phyloP scores from a whole-genome alignment of 2,797 vertebrate genomes.

The Pachyuromys duprasi region DNA sequence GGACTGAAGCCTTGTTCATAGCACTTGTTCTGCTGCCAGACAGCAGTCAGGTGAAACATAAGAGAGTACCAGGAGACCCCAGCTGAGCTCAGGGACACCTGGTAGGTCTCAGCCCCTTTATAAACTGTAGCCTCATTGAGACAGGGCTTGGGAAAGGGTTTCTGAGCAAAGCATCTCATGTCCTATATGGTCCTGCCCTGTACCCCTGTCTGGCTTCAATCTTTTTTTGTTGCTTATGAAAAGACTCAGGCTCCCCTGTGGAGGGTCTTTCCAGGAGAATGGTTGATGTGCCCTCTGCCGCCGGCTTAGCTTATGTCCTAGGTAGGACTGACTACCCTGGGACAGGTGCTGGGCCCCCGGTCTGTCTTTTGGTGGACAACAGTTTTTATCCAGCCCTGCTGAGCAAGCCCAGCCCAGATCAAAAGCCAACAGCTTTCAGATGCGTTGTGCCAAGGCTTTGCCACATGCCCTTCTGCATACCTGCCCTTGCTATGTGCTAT shows the following conservation, averaged over 20 bases:
- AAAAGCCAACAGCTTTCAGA: neutral
- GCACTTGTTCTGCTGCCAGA: neutral
- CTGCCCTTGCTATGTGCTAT: neutral
- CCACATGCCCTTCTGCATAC: neutral
- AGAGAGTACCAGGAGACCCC: neutral
- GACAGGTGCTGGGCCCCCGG: neutral
- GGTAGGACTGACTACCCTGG: neutral
- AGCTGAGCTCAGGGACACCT: neutral
- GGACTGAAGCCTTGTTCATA: neutral
- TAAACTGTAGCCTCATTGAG: neutral
- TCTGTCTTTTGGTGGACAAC: neutral
- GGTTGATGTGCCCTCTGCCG: neutral
- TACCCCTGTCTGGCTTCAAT: neutral
- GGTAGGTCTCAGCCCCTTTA: neutral
- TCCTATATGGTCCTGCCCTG: neutral
- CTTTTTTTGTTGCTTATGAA: slow-evolving; percentile 6
- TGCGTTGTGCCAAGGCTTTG: neutral
- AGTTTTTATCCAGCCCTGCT: neutral
- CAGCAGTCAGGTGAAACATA: neutral
- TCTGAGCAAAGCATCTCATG: neutral
- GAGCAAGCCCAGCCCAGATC: neutral
- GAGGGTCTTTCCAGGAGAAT: neutral
- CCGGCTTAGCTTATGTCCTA: neutral
- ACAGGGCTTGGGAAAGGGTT: neutral
- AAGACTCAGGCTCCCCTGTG: neutral